These are phyloP conservation scores for Cichladusa arquata DNA, from an alignment of 2,113 vertebrate genomes.

Conservation along the genomic window DNA sequence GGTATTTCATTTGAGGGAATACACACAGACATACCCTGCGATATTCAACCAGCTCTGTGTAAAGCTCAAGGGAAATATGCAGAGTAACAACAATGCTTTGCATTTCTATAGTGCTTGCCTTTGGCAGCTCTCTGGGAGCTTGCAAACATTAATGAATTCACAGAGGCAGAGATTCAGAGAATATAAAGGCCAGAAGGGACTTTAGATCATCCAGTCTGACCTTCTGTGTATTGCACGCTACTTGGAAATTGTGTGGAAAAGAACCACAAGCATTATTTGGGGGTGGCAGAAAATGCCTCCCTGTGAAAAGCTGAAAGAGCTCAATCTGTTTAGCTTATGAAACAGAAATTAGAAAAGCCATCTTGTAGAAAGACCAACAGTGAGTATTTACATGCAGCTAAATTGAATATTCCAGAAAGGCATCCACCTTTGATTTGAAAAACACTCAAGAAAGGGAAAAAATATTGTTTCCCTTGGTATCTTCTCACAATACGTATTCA, in stretches of 20 bases:
- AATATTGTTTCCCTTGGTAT: neutral
- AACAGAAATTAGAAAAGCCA: constrained; percentile 2
- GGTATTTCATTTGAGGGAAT: constrained; percentile 10
- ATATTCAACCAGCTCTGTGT: neutral
- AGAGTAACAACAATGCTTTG: constrained; percentile 42
- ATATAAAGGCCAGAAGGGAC: constrained; percentile 65
- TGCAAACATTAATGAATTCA: constrained; percentile 63
- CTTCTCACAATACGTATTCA: neutral
- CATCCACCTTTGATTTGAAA: neutral
- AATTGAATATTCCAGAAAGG: neutral
- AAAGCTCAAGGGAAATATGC: constrained; percentile 51
- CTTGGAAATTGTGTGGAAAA: constrained; percentile 21
- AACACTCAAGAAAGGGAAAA: neutral
- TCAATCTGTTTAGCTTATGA: constrained; percentile 3
- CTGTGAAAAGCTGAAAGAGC: constrained; percentile 29
- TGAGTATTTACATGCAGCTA: neutral
- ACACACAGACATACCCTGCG: neutral
- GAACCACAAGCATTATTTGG: constrained; percentile 49
- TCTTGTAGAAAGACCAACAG: neutral
- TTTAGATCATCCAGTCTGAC: constrained; percentile 60
- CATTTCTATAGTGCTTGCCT: constrained; percentile 57
- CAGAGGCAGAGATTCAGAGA: constrained; percentile 54
- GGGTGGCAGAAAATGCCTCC: constrained; percentile 39
- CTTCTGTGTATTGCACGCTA: constrained; percentile 5
- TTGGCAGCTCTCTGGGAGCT: constrained; percentile 55